Percentiles rank a stretch among this genome's conserved stretches.
Conservation (phyloP, 1,140 invertebrate species). For the Sarcophaga peregrina region DNA sequence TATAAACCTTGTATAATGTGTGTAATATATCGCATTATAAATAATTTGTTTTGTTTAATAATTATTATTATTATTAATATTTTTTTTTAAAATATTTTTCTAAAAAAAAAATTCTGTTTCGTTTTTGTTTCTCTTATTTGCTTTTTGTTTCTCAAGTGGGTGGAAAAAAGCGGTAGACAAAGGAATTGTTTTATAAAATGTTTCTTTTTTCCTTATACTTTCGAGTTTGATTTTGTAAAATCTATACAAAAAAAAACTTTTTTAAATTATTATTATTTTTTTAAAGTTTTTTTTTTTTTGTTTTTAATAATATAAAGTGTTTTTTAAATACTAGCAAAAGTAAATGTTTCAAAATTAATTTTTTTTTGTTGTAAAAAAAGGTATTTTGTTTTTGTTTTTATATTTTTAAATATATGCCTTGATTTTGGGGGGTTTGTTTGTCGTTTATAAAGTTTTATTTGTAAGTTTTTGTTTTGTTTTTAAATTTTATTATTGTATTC, state of each 20-base stretch:
- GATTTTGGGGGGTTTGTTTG: no score
- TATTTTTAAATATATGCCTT: not conserved
- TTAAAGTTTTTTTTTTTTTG: not conserved
- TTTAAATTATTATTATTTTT: no score
- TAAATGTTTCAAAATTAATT: slow-evolving; percentile 1
- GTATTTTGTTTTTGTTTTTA: not conserved
- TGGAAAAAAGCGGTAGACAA: slow-evolving; percentile 38
- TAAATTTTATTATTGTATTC: slow-evolving; percentile 38
- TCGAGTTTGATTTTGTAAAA: not conserved
- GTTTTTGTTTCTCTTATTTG: not conserved
- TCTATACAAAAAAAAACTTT: slow-evolving; percentile 28
- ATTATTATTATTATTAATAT: slow-evolving; percentile 20
- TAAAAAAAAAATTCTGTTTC: slow-evolving; percentile 23
- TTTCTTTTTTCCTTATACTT: no score
- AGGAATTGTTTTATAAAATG: not conserved
- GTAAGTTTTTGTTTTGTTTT: not conserved
- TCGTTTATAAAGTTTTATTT: slow-evolving; percentile 9
- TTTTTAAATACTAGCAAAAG: slow-evolving; percentile 20
- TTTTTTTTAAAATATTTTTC: slow-evolving; percentile 29
- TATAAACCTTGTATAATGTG: no score
- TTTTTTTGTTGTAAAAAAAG: slow-evolving; percentile 24
- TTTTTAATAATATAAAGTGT: slow-evolving; percentile 15
- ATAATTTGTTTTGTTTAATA: not conserved
- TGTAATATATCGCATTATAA: not conserved
- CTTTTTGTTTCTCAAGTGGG: not conserved